Evolutionary conservation across 1,140 invertebrate species (phyloP).

Genomic region (Ceratina australensis): DNA sequence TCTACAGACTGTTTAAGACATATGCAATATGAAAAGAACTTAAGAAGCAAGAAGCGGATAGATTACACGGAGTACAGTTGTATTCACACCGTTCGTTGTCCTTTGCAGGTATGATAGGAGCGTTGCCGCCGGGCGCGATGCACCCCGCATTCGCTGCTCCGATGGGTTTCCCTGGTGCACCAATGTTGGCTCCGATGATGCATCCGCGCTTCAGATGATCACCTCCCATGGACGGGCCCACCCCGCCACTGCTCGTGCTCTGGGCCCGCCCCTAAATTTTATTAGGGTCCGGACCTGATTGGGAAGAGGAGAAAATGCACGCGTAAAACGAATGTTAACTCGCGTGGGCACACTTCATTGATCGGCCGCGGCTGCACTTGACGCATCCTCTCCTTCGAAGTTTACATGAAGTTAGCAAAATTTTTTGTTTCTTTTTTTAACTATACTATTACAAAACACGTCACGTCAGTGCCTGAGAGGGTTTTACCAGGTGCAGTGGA

Average conservation of each 20-base stretch:
- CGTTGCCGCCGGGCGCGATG: constrained; percentile 84
- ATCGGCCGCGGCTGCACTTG: constrained; percentile 53
- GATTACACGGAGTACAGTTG: background rate
- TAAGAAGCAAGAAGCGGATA: background rate
- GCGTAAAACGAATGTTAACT: constrained; percentile 43
- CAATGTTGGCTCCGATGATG: constrained; percentile 85
- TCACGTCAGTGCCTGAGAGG: constrained; percentile 59
- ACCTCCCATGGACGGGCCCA: constrained; percentile 78
- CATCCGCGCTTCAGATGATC: constrained; percentile 90
- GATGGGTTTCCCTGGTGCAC: constrained; percentile 82
- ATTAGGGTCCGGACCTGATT: constrained; percentile 66
- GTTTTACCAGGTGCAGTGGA: constrained; percentile 53
- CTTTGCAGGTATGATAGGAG: constrained; percentile 85
- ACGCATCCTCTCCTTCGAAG: constrained; percentile 61
- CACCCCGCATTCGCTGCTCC: constrained; percentile 83
- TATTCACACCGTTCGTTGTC: constrained; percentile 32
- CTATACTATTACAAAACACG: constrained; percentile 49
- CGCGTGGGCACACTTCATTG: constrained; percentile 47
- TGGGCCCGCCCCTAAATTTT: constrained; percentile 77
- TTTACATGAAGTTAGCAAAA: constrained; percentile 74
- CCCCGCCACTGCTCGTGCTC: constrained; percentile 78
- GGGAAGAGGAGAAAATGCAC: constrained; percentile 55
- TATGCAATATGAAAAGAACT: background rate
- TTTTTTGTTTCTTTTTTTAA: constrained; percentile 63
- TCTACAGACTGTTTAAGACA: constrained; percentile 24